Conservation (phyloP, 2,797 vertebrate species). For the Coendou prehensilis region DNA sequence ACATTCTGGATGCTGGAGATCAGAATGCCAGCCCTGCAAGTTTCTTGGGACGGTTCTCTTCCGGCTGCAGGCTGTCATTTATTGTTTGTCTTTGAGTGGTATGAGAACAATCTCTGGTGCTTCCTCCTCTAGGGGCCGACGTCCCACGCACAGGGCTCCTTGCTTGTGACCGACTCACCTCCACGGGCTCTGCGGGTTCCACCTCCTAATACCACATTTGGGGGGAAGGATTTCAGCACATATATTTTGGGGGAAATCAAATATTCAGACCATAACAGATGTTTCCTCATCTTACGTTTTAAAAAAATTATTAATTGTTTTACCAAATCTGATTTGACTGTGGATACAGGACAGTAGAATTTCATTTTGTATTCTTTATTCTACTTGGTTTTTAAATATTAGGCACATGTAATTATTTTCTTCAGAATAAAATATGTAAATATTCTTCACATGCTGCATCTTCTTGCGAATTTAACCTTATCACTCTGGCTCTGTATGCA, state of each 20-base stretch:
- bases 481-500: not conserved
- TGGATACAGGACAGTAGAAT: not conserved
- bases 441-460: not conserved
- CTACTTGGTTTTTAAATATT: not conserved
- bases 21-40: too few relatives aligned
- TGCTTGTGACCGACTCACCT: not conserved
- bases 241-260: not conserved
- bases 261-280: not conserved
- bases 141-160: fast-evolving
- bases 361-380: constrained; percentile 18
- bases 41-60: not conserved
- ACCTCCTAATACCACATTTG: not conserved
- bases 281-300: not conserved
- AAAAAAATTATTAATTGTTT: not conserved
- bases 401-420: not conserved
- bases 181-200: not conserved
- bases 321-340: not conserved
- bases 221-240: not conserved
- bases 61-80: not conserved
- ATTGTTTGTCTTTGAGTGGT: not conserved
- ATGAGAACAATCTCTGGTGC: not conserved
- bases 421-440: constrained; percentile 34
- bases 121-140: not conserved
- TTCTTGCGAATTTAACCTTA: not conserved
- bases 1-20: not conserved